Base-by-base conservation (phyloP, 2,888 invertebrate species). In the Caenorhabditis sp. region DNA sequence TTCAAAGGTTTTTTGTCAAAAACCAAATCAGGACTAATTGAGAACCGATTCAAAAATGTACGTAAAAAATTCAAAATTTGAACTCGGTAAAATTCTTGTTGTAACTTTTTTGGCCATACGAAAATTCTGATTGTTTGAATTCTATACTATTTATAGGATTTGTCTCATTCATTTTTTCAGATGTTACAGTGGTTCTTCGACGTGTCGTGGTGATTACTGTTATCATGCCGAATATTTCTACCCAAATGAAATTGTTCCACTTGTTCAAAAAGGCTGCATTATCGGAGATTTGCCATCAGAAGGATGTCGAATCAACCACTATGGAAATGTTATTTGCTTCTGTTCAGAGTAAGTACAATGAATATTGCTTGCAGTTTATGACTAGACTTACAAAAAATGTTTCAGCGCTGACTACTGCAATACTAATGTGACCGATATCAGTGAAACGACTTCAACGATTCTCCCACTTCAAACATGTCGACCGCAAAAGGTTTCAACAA, bases 281-380 rank as follows among this genome's bases (percentile, higher is more conserved):
- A 67, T 78, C 27, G 78, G 78, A 4, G 63, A 76, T 21, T 5
- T 63, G 1, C 50, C 67, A 27, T 27, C 76, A 21, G 64, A 63
- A 36, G 78, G 78, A 12, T 78, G 78, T 65, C 63, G 78, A 26
- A 54, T 71, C 36, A 78, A 78, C 61, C 71, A 76, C 56, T 63
- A 76, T 58, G 78, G 78, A 52, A 73, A 78, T 54, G 53, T 73
- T 10, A 70, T 78, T 26, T 78, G 78, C 38, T 68, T 78, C 12
- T 78, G 78, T 67, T 38, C 67, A 61, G 70, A 76, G 72, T 76
- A 21, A 43, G 63, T 31, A 10, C n/a, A n/a, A n/a, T n/a, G 36
- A 49, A 10, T n/a, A 25, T 36, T 20, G 14, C 31, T 63, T 27
- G 7, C 36, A n/a, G 7, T 8, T 27, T 26, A 12, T 7, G 3